Evolutionary conservation across 1,140 invertebrate genomes (phyloP).

Genomic region (Amphibalanus amphitrite): DNA sequence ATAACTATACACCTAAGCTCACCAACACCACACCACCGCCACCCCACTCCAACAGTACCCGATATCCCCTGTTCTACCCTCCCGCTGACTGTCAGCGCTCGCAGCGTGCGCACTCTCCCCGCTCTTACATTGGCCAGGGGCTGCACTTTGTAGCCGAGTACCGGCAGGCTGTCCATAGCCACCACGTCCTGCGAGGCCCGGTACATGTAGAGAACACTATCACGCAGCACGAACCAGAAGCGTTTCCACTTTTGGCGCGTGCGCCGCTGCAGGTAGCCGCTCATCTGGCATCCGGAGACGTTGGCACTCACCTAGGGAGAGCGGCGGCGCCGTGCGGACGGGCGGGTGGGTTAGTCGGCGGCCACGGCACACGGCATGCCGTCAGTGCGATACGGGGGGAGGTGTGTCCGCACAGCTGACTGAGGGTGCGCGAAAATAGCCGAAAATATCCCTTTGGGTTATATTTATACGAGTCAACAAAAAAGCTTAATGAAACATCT

Average conservation of each 20-base stretch:
- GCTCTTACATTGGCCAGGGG: conserved; percentile 22
- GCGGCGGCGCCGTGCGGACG: too few relatives aligned
- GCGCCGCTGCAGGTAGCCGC: conserved; percentile 35
- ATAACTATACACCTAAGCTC: too few relatives aligned
- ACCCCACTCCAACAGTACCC: too few relatives aligned
- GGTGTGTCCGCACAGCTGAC: too few relatives aligned
- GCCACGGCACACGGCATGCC: not conserved
- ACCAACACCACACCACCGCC: too few relatives aligned
- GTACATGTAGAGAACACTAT: conserved; percentile 43
- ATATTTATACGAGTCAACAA: too few relatives aligned
- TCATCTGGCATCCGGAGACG: conserved; percentile 35
- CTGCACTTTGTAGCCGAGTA: conserved; percentile 36
- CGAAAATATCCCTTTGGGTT: too few relatives aligned
- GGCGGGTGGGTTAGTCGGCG: not conserved
- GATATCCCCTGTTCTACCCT: not conserved
- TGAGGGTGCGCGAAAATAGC: too few relatives aligned
- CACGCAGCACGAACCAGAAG: conserved; percentile 43
- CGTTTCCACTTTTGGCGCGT: conserved; percentile 34
- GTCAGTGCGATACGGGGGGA: too few relatives aligned
- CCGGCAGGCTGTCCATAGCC: conserved; percentile 33
- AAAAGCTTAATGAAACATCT: too few relatives aligned
- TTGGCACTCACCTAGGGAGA: conserved; percentile 34
- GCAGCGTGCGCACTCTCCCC: not conserved
- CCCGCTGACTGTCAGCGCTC: not conserved
- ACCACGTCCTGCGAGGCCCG: conserved; percentile 42